Conservation (phyloP, 2,888 invertebrate genomes). For the Zaprionus lineosus region DNA sequence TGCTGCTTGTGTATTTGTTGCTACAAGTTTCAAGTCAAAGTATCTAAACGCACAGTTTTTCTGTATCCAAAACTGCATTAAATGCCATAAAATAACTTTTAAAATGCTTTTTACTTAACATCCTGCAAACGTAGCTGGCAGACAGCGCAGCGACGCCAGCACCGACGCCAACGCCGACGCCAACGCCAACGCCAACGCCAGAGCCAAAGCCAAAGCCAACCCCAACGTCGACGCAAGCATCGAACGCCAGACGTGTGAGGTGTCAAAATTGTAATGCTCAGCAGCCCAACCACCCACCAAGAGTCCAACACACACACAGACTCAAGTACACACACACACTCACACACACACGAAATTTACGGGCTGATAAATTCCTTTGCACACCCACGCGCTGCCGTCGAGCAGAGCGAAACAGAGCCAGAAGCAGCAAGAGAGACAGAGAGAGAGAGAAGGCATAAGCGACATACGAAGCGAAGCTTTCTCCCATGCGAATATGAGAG, state of each 20-base stretch:
- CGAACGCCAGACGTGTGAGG: conserved; percentile 37
- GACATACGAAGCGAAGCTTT: too few species aligned
- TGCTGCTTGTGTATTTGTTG: conserved; percentile 26
- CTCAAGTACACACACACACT: conserved; percentile 12
- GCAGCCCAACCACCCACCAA: conserved; percentile 31
- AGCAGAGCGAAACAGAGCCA: conserved; percentile 7
- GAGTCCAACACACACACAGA: too few species aligned
- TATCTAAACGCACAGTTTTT: conserved; percentile 78
- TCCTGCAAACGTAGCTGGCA: conserved; percentile 41
- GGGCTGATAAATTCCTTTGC: conserved; percentile 36
- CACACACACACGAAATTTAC: background rate
- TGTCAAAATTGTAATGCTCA: conserved; percentile 63
- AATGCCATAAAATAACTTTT: conserved; percentile 81
- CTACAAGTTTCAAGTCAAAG: conserved; percentile 72
- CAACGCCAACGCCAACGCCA: conserved; percentile 14
- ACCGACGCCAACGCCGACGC: conserved; percentile 8
- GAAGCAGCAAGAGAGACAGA: conserved; percentile 10
- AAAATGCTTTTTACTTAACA: conserved; percentile 80
- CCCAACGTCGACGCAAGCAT: conserved; percentile 9
- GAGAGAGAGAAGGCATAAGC: background rate
- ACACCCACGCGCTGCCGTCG: conserved; percentile 32
- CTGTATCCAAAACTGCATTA: conserved; percentile 78
- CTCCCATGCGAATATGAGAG: too few species aligned
- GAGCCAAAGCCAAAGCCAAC: conserved; percentile 6
- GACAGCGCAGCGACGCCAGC: conserved; percentile 11